These are phyloP conservation scores for Peromyscus melanophrys DNA, from an alignment of 2,797 vertebrate genomes.

Conservation along the genomic window DNA sequence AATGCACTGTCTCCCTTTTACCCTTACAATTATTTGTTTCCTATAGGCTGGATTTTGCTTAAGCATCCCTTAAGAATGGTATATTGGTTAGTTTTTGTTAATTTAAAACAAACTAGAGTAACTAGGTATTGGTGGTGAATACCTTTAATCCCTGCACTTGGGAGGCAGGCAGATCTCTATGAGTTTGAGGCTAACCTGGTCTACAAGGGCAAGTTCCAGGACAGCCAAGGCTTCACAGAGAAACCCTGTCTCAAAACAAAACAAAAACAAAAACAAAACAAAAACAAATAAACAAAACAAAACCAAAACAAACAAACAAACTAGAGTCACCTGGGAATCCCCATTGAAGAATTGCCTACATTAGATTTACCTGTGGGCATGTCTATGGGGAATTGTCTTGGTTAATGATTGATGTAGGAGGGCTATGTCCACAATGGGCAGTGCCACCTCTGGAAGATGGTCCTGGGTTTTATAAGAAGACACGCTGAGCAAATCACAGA, in stretches of 20 bases:
- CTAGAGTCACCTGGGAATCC: background rate
- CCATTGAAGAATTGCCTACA: background rate
- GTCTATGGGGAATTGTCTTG: background rate
- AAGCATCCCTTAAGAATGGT: background rate
- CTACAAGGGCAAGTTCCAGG: background rate
- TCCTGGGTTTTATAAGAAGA: background rate
- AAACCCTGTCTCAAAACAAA: background rate
- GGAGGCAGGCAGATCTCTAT: background rate
- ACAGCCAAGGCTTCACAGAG: background rate
- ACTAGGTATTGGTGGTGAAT: background rate
- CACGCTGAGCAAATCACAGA: background rate
- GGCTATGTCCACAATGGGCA: background rate
- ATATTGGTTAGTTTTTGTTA: background rate
- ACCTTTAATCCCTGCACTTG: background rate
- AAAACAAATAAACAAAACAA: background rate
- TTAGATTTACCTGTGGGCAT: background rate
- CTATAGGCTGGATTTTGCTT: background rate
- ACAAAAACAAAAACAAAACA: background rate
- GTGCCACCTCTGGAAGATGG: background rate
- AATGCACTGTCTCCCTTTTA: background rate
- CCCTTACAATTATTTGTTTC: slow-evolving; percentile 17
- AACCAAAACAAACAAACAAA: background rate
- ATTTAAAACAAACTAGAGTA: background rate
- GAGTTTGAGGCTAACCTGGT: background rate
- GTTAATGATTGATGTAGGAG: background rate